A percentile compares a stretch with the other conserved stretches of the same genome.
These are phyloP conservation scores for Entomyzon cyanotis DNA, from an alignment of 2,113 vertebrate genomes.

Conservation along the genomic window DNA sequence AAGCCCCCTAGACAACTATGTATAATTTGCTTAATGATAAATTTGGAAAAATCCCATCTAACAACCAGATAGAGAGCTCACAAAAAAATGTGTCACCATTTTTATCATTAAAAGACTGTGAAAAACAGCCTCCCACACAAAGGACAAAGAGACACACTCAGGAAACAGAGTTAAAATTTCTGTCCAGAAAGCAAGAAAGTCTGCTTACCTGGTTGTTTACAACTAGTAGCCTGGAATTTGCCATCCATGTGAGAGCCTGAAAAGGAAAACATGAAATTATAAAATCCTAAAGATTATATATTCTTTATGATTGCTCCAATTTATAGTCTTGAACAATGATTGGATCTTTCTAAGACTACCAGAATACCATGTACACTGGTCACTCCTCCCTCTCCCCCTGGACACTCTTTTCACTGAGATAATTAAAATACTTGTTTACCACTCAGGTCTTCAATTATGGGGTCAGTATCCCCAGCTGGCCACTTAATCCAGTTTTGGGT, in stretches of 20 bases:
- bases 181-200: neutral
- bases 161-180: neutral
- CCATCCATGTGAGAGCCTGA: neutral
- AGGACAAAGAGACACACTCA: neutral
- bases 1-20: neutral
- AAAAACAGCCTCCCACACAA: neutral
- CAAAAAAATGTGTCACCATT: neutral
- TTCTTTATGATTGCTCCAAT: neutral
- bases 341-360: neutral
- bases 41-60: neutral
- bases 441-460: neutral
- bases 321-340: rapidly evolving
- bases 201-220: neutral
- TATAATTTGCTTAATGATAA: neutral
- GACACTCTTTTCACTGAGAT: neutral
- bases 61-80: neutral
- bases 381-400: neutral
- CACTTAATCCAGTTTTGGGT: conserved; percentile 19
- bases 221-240: neutral
- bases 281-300: neutral
- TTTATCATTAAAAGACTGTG: neutral
- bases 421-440: conserved; percentile 38
- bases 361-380: neutral
- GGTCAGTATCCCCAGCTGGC: neutral
- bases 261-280: neutral